phyloP scores from a whole-genome alignment of 2,797 vertebrate genomes.

The Premnoplex brunnescens region DNA sequence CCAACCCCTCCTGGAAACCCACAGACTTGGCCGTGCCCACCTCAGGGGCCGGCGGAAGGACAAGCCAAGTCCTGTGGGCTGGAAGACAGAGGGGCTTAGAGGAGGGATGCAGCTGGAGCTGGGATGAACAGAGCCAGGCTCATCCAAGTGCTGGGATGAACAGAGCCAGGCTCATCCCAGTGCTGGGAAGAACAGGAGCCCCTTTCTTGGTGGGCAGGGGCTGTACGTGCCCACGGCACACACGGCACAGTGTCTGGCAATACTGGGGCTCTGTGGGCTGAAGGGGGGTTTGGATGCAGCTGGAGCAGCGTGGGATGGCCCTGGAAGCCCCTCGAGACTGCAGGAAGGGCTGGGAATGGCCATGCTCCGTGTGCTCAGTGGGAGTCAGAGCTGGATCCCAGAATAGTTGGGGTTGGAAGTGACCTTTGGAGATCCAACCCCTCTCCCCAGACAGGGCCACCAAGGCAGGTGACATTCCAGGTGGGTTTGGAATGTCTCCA shows the following conservation, averaged over 20 bases:
- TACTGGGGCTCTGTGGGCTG: neutral
- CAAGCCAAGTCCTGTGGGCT: neutral
- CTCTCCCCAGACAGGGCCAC: neutral
- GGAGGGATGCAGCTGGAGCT: constrained; percentile 26
- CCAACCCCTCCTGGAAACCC: neutral
- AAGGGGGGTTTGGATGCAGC: neutral
- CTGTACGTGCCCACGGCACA: neutral
- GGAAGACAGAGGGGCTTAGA: constrained; percentile 50
- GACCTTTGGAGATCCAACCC: accelerated
- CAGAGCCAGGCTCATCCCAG: neutral
- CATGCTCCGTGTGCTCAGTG: accelerated
- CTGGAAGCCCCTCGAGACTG: neutral
- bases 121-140: neutral
- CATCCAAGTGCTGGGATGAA: neutral
- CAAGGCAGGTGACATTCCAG: neutral
- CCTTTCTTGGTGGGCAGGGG: neutral
- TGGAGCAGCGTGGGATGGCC: neutral
- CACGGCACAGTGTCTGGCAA: neutral
- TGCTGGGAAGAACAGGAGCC: neutral
- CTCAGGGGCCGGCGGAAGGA: neutral
- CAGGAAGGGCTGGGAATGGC: neutral
- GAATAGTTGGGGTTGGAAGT: accelerated
- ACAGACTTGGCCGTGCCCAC: neutral
- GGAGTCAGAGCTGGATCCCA: neutral
- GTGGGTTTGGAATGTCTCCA: neutral